phyloP scores from a whole-genome alignment of 2,888 invertebrate species.

The Hypena proboscidalis region DNA sequence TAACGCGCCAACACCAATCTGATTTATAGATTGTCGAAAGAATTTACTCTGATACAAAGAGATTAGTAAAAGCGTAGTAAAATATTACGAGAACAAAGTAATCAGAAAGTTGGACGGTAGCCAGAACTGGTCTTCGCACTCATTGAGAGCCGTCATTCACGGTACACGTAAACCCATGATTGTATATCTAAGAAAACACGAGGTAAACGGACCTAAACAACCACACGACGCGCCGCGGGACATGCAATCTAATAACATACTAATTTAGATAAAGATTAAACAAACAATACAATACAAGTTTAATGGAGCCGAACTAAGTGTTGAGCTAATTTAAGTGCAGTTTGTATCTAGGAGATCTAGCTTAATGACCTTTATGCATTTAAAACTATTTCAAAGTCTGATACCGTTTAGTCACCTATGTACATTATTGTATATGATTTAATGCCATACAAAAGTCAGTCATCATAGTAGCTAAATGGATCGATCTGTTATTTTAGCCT shows the following conservation, averaged over 20 bases:
- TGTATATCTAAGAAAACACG: neutral
- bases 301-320: constrained; percentile 9
- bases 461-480: constrained; percentile 11
- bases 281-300: constrained; percentile 14
- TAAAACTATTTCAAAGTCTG: constrained; percentile 15
- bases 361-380: constrained; percentile 1
- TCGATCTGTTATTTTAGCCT: constrained; percentile 45
- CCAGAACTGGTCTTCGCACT: constrained; percentile 52
- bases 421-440: constrained; percentile 9
- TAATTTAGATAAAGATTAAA: constrained; percentile 10
- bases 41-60: constrained; percentile 53
- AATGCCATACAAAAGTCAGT: constrained; percentile 7
- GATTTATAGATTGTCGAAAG: constrained; percentile 60
- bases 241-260: constrained; percentile 1
- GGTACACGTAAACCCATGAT: constrained; percentile 18
- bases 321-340: constrained; percentile 3
- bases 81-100: constrained; percentile 66
- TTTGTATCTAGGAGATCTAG: constrained; percentile 2
- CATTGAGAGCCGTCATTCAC: constrained; percentile 69
- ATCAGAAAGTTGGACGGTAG: constrained; percentile 59
- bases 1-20: constrained; percentile 47
- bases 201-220: neutral
- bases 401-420: constrained; percentile 10
- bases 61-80: constrained; percentile 50
- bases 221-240: constrained; percentile 4